A percentile compares a stretch with the other conserved stretches of the same genome.
Conservation (phyloP, 2,797 vertebrate genomes). For the Sarcoramphus papa region DNA sequence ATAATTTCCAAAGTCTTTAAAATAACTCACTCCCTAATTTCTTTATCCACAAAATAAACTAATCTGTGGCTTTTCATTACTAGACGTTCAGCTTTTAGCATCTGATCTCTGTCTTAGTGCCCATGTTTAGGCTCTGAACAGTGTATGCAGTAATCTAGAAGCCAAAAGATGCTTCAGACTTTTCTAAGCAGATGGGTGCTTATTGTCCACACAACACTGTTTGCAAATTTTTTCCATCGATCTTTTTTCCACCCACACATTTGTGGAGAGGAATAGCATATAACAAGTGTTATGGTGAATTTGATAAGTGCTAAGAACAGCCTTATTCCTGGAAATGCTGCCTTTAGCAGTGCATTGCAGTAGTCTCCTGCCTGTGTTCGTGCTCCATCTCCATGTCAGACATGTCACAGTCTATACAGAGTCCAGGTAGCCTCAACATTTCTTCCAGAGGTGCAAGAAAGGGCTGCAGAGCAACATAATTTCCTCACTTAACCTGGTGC, state of each 20-base stretch:
- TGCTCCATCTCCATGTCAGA: background rate
- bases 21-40: background rate
- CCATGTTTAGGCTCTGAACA: background rate
- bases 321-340: background rate
- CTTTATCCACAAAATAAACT: constrained; percentile 5
- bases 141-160: background rate
- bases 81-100: background rate
- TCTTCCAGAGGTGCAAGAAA: background rate
- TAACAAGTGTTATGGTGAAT: background rate
- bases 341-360: background rate
- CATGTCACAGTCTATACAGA: background rate
- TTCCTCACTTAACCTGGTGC: background rate
- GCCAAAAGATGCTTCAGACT: background rate
- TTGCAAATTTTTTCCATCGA: background rate
- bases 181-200: background rate
- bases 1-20: background rate
- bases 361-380: background rate
- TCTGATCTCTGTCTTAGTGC: background rate
- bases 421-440: background rate
- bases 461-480: background rate
- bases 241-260: background rate
- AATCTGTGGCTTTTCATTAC: background rate
- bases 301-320: background rate
- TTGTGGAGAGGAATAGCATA: background rate
- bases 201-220: background rate